A percentile compares a stretch with the other conserved stretches of the same genome.
Conservation (phyloP, 2,797 vertebrate species). For the Chelon labrosus region DNA sequence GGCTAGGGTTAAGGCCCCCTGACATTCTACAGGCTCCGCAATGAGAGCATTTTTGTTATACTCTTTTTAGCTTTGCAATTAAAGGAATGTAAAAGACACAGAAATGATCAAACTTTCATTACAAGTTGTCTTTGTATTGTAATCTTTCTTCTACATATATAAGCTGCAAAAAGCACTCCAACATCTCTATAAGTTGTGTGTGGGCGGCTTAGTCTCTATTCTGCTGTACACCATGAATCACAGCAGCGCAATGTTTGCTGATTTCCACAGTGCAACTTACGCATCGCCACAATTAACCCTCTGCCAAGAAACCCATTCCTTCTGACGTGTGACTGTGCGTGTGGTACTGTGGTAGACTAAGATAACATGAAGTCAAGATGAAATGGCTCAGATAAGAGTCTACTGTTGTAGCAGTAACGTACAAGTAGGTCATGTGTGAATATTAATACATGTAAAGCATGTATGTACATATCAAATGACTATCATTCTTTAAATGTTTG, state of each 20-base stretch:
- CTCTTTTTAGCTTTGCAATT: neutral
- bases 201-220: slow-evolving; percentile 54
- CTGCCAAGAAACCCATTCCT: slow-evolving; percentile 68
- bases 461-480: too few relatives aligned
- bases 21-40: neutral
- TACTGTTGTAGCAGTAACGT: too few relatives aligned
- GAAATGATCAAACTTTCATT: neutral
- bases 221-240: slow-evolving; percentile 74
- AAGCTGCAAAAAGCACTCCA: slow-evolving; percentile 53
- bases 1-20: slow-evolving; percentile 64
- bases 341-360: neutral
- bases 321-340: slow-evolving; percentile 30
- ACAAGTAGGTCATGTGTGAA: too few relatives aligned
- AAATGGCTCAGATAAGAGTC: too few relatives aligned
- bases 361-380: too few relatives aligned
- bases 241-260: slow-evolving; percentile 56
- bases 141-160: slow-evolving; percentile 17
- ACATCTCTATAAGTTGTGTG: slow-evolving; percentile 59
- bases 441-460: too few relatives aligned
- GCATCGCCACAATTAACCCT: slow-evolving; percentile 78
- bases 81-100: neutral
- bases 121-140: neutral
- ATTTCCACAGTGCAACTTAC: slow-evolving; percentile 63
- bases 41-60: too few relatives aligned
- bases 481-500: too few relatives aligned